phyloP scores from a whole-genome alignment of 1,140 invertebrate species.

The Leguminivora glycinivorella region DNA sequence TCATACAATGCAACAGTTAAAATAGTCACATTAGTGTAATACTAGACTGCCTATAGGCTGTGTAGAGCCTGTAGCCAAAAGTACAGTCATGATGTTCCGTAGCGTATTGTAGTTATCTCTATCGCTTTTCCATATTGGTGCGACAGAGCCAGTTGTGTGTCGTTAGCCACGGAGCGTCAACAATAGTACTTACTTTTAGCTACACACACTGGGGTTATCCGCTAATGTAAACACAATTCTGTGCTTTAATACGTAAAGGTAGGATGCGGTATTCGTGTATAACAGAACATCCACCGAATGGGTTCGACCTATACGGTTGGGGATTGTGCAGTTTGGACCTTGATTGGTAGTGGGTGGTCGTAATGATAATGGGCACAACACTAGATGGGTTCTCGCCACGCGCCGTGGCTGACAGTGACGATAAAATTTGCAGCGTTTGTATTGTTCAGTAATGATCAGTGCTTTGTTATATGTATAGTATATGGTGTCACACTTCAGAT shows the following conservation, averaged over 20 bases:
- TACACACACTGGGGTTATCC: too few species aligned
- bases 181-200: too few species aligned
- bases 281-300: neutral
- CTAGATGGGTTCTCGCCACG: slow-evolving; percentile 11
- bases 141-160: too few species aligned
- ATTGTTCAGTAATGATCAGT: slow-evolving; percentile 15
- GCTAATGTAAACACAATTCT: neutral
- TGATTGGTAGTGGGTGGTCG: slow-evolving; percentile 2
- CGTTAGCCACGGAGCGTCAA: too few species aligned
- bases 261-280: neutral
- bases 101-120: too few species aligned
- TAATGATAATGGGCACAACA: slow-evolving; percentile 1
- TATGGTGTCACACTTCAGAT: neutral
- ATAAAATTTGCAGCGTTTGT: slow-evolving; percentile 3
- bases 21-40: slow-evolving; percentile 17
- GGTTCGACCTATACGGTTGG: too few species aligned
- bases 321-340: neutral
- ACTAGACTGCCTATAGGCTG: too few species aligned
- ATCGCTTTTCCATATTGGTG: too few species aligned
- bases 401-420: slow-evolving; percentile 3
- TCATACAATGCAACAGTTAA: slow-evolving; percentile 7
- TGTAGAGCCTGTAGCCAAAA: too few species aligned
- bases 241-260: neutral
- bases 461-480: slow-evolving; percentile 4
- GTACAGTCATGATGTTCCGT: too few species aligned